A percentile compares a stretch with the other conserved stretches of the same genome.
Conservation (phyloP, 1,140 invertebrate species). For the Aphis gossypii region DNA sequence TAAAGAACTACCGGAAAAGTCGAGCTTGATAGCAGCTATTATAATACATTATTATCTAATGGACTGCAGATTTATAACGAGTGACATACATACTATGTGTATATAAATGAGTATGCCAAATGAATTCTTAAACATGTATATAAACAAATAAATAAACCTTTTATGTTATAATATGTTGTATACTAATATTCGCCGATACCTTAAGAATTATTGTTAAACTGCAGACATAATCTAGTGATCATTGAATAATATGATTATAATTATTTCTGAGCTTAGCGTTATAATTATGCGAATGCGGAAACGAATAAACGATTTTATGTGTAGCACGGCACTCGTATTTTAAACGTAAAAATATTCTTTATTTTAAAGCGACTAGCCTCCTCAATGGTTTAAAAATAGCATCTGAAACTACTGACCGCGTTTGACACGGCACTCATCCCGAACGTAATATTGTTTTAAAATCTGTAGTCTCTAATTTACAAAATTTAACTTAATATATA, state of each 20-base stretch:
- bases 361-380: too few species aligned
- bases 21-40: not conserved
- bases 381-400: too few species aligned
- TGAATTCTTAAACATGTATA: not conserved
- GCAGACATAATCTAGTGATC: not conserved
- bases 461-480: too few species aligned
- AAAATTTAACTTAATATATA: not conserved
- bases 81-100: not conserved
- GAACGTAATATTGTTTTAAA: too few species aligned
- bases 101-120: not conserved
- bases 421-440: too few species aligned
- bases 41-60: slow-evolving; percentile 1
- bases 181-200: not conserved
- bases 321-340: too few species aligned
- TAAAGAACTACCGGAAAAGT: not conserved
- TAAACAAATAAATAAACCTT: not conserved
- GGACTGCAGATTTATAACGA: not conserved
- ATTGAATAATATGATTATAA: too few species aligned
- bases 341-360: too few species aligned
- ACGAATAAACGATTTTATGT: too few species aligned
- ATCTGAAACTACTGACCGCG: too few species aligned
- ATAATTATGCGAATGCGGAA: too few species aligned
- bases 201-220: not conserved
- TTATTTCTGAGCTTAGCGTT: too few species aligned
- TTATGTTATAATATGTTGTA: not conserved